Evolutionary conservation across 2,797 vertebrate genomes (phyloP), one percentile per base, ranked within the genome.

Genomic region (Podargus strigoides): DNA sequence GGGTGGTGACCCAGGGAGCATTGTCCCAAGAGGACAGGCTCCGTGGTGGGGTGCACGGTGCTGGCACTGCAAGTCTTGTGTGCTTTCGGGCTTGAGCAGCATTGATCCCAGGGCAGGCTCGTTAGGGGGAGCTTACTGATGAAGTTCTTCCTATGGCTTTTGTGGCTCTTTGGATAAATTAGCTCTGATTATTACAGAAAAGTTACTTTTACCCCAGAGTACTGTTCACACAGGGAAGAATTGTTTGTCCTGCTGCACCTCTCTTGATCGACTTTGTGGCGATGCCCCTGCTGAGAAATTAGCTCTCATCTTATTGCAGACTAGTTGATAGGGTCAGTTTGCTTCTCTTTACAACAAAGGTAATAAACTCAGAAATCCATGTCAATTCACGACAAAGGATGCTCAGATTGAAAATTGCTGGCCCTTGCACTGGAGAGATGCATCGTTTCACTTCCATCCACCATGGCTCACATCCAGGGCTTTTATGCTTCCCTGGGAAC

Each of bases 61-160:
- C n/a, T 0, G 0, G 41, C 22, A 17, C 23, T 42, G 27, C 2
- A n/a, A 36, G 34, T 5, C 41, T 34, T 13, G 41, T 16, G 4
- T 21, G 16, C 42, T 37, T 34, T 37, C 49, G 23, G 68, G 24
- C 4, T 3, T 16, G 32, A 85, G 63, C 53, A 58, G 67, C 44
- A 19, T 76, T 15, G 24, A 5, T 10, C 53, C 7, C 2, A 17
- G 30, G 34, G 50, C 30, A 37, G 59, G 52, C 42, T 50, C 12
- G 3, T 7, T 24, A n/a, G 27, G 22, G 26, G 28, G 18, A 41
- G 5, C 64, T 22, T 39, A 15, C 28, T 82, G 32, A n/a, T 55
- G 36, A 63, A 75, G 41, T 20, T 70, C 42, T 41, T 88, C 22
- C 14, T 6, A 1, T 41, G n/a, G 14, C 21, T 49, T 67, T 75